Conservation (phyloP, 2,888 invertebrate genomes). For the Anaspis maculata region DNA sequence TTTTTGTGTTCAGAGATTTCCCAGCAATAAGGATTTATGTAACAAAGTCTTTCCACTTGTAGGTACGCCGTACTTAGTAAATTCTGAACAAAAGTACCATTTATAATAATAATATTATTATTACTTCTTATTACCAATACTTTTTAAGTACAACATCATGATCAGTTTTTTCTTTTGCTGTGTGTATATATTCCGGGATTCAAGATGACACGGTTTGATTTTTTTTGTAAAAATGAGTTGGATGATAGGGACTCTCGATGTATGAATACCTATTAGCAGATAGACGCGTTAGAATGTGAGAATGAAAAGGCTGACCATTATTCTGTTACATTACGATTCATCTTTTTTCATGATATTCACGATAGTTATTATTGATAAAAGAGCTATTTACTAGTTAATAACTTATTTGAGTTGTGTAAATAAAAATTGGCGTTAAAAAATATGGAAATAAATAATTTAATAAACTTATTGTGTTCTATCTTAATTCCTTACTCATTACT, state of each 20-base stretch:
- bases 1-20: no score
- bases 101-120: neutral
- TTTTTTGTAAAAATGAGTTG: neutral
- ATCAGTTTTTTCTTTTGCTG: no score
- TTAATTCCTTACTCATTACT: no score
- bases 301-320: slow-evolving; percentile 13
- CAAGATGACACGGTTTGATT: neutral
- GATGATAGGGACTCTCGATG: neutral
- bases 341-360: no score
- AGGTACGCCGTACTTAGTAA: neutral
- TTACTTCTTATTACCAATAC: neutral
- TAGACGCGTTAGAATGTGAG: no score
- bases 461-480: no score
- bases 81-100: neutral
- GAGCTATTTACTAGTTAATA: no score
- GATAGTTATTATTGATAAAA: no score
- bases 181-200: neutral
- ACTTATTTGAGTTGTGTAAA: slow-evolving; percentile 15
- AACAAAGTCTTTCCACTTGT: no score
- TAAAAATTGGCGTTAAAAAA: slow-evolving; percentile 11
- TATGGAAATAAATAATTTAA: slow-evolving; percentile 15
- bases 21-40: no score
- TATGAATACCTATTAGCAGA: no score
- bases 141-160: neutral
- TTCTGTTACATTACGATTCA: neutral